Evolutionary conservation across 2,797 vertebrate species (phyloP).

Genomic region (Catamblyrhynchus diadema): DNA sequence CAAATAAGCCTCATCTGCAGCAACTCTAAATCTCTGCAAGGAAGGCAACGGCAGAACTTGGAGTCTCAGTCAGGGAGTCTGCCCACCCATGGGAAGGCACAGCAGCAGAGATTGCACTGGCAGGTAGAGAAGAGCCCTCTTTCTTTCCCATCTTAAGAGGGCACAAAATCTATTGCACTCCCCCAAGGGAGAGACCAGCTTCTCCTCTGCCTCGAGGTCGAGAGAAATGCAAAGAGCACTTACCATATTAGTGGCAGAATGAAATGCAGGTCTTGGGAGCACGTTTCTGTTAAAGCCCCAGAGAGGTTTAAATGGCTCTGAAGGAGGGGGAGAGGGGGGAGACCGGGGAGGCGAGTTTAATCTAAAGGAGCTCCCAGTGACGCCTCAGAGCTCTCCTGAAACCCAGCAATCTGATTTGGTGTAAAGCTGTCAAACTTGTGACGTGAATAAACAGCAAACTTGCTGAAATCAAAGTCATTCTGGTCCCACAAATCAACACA

Average conservation of each 20-base stretch:
- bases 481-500: conserved; percentile 30
- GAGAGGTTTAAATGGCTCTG: conserved; percentile 73
- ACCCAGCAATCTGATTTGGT: conserved; percentile 77
- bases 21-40: not conserved
- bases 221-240: conserved; percentile 70
- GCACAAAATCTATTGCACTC: not conserved
- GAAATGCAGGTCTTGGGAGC: conserved; percentile 58
- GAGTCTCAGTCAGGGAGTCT: not conserved
- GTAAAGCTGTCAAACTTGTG: conserved; percentile 80
- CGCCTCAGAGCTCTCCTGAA: conserved; percentile 62
- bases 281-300: conserved; percentile 69
- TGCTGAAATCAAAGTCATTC: conserved; percentile 66
- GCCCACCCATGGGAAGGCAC: not conserved
- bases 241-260: conserved; percentile 77
- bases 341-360: conserved; percentile 77
- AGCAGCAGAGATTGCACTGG: not conserved
- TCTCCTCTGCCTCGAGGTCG: conserved; percentile 32
- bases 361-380: conserved; percentile 70
- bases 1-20: not conserved
- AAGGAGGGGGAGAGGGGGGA: conserved; percentile 66
- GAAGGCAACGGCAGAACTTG: not conserved
- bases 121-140: conserved; percentile 21
- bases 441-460: conserved; percentile 68
- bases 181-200: not conserved
- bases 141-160: not conserved